Evolutionary conservation across 2,888 invertebrate species (phyloP).

Genomic region (Melikaiella ostensackeni): DNA sequence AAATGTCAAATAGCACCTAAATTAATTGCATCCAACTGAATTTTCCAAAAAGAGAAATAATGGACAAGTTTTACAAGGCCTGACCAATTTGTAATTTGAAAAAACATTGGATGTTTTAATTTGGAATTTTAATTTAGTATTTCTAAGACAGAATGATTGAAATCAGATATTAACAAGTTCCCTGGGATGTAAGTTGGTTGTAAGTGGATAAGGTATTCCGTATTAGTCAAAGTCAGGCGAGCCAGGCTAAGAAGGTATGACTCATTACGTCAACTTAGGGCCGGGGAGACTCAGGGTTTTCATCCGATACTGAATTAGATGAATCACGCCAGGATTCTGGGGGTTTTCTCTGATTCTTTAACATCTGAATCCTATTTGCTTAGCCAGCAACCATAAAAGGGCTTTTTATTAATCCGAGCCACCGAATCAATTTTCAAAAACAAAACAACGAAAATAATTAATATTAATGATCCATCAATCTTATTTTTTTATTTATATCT

Average conservation of each 20-base stretch:
- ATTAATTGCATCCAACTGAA: too few species aligned
- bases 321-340: conserved; percentile 24
- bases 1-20: too few species aligned
- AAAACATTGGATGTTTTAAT: too few species aligned
- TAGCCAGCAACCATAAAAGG: neutral
- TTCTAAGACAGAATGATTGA: too few species aligned
- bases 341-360: conserved; percentile 4
- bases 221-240: conserved; percentile 17
- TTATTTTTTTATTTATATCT: too few species aligned
- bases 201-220: neutral
- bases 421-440: too few species aligned
- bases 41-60: neutral
- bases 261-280: conserved; percentile 4
- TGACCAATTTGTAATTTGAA: too few species aligned
- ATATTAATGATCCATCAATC: too few species aligned
- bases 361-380: neutral
- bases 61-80: too few species aligned
- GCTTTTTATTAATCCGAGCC: neutral
- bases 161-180: too few species aligned
- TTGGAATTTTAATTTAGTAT: too few species aligned
- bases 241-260: conserved; percentile 9
- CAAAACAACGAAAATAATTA: too few species aligned
- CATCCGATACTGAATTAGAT: neutral
- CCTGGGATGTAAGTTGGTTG: neutral
- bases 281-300: neutral